Conservation (phyloP, 2,888 invertebrate genomes). For the Leptinotarsa tumamoca region DNA sequence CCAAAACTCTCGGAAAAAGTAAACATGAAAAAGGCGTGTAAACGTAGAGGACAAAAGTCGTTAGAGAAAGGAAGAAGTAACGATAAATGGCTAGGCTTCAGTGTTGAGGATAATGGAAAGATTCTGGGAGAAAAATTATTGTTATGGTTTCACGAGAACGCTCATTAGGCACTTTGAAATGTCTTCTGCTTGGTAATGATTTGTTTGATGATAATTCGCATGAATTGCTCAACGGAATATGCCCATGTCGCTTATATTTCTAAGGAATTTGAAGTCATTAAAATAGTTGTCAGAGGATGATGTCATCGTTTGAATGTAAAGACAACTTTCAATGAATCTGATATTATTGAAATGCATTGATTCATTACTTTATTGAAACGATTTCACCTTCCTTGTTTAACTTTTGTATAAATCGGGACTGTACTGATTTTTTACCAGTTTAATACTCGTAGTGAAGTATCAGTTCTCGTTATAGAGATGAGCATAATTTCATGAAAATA, state of each 20-base stretch:
- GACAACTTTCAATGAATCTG: no score
- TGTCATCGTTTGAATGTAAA: no score
- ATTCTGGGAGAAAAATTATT: slow-evolving; percentile 12
- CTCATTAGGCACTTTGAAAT: slow-evolving; percentile 5
- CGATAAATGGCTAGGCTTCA: slow-evolving; percentile 5
- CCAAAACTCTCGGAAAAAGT: slow-evolving; percentile 22
- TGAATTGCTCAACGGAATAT: not conserved
- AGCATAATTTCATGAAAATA: no score
- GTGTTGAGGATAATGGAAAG: slow-evolving; percentile 3
- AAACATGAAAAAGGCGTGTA: slow-evolving; percentile 39
- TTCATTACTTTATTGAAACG: no score
- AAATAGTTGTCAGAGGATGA: no score
- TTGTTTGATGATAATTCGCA: slow-evolving; percentile 5
- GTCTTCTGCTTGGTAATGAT: slow-evolving; percentile 2
- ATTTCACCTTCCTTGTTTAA: no score
- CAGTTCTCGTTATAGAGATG: no score
- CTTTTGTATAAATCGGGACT: no score
- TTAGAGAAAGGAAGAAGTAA: slow-evolving; percentile 26
- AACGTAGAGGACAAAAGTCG: slow-evolving; percentile 32
- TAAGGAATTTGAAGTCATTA: no score
- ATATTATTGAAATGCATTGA: no score
- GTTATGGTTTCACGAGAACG: slow-evolving; percentile 9
- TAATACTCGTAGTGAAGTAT: no score
- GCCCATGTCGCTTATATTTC: not conserved
- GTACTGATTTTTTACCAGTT: no score